Percentiles rank a stretch among this genome's conserved stretches.
Evolutionary conservation across 2,797 vertebrate species (phyloP).

Genomic region (Enteromius treurensis): DNA sequence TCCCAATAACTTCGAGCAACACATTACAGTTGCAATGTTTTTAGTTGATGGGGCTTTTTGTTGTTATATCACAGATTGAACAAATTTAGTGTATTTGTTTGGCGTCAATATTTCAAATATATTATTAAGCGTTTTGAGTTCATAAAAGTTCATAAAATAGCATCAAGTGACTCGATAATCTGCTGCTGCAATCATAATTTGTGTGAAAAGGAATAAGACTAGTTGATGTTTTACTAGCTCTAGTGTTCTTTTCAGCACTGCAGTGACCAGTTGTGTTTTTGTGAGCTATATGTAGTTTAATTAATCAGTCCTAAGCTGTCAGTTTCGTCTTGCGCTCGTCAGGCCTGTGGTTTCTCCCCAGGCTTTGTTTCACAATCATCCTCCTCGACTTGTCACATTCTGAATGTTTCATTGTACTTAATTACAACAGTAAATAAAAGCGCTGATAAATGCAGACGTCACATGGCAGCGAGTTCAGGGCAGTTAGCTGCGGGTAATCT

Average conservation of each 20-base stretch:
- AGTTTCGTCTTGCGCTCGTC: background rate
- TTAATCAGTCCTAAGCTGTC: background rate
- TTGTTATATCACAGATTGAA: background rate
- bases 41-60: too few species aligned
- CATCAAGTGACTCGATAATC: background rate
- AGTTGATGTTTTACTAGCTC: background rate
- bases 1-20: background rate
- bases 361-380: slow-evolving; percentile 10
- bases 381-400: slow-evolving; percentile 1
- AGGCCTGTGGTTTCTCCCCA: background rate
- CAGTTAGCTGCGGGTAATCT: slow-evolving; percentile 33
- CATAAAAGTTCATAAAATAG: too few species aligned
- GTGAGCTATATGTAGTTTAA: background rate
- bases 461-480: slow-evolving; percentile 6
- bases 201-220: background rate
- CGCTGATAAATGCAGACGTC: slow-evolving; percentile 18
- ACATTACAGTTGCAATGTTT: background rate
- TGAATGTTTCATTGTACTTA: slow-evolving; percentile 23
- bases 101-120: background rate
- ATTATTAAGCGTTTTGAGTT: background rate
- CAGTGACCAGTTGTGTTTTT: background rate
- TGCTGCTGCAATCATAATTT: background rate
- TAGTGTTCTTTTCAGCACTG: background rate
- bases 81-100: background rate
- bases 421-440: slow-evolving; percentile 45